A percentile compares a stretch with the other conserved stretches of the same genome.
Evolutionary conservation across 1,140 invertebrate species (phyloP).

Genomic region (Agrypnia vestita): DNA sequence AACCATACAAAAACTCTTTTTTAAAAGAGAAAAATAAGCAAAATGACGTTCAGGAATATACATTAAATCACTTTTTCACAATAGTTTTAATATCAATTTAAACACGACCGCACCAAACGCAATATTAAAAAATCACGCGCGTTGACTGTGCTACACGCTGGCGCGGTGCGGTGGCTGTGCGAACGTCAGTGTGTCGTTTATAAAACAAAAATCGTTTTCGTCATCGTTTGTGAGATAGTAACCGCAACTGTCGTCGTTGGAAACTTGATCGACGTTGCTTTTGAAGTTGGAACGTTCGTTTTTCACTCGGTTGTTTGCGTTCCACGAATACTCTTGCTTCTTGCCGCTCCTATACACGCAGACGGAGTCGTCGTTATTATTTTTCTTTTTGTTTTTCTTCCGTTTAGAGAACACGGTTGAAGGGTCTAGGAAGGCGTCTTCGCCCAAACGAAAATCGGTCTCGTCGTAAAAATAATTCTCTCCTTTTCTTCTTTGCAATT

Average conservation of each 20-base stretch:
- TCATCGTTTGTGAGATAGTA: conserved; percentile 70
- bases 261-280: conserved; percentile 64
- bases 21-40: conserved; percentile 36
- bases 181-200: conserved; percentile 70
- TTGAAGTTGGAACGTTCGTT: conserved; percentile 19
- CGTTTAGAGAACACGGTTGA: conserved; percentile 70
- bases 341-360: conserved; percentile 50
- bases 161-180: conserved; percentile 68
- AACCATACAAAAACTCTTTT: conserved; percentile 30
- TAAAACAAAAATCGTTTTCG: conserved; percentile 67
- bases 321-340: conserved; percentile 56
- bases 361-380: conserved; percentile 52
- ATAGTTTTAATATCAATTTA: conserved; percentile 11
- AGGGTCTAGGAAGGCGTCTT: conserved; percentile 70
- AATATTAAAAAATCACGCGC: not conserved
- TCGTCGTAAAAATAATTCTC: conserved; percentile 73
- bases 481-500: conserved; percentile 59
- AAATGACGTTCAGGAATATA: conserved; percentile 40
- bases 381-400: conserved; percentile 64
- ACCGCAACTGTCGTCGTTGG: conserved; percentile 70
- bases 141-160: conserved; percentile 63
- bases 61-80: conserved; percentile 36
- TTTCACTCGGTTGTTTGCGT: conserved; percentile 29
- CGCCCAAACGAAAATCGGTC: conserved; percentile 69
- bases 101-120: not conserved